These are phyloP conservation scores for Notiomystis cincta DNA, from an alignment of 2,113 vertebrate species.

Conservation along the genomic window DNA sequence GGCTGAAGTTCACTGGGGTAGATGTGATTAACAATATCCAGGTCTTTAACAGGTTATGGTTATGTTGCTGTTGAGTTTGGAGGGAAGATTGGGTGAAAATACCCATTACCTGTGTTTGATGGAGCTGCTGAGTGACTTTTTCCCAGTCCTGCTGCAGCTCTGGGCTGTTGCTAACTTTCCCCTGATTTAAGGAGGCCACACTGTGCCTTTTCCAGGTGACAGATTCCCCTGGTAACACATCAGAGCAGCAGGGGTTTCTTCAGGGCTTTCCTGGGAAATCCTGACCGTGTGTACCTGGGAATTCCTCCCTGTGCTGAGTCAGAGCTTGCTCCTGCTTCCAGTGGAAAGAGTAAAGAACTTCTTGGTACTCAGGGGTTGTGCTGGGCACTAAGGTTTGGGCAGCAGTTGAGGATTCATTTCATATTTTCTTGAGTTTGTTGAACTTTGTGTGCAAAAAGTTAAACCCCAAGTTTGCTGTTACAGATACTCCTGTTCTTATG, in stretches of 20 bases:
- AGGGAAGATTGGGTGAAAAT: background rate
- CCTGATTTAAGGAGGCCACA: background rate
- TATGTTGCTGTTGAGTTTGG: background rate
- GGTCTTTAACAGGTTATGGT: background rate
- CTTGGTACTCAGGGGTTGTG: background rate
- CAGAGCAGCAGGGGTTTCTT: background rate
- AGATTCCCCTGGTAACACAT: background rate
- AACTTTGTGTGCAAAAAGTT: background rate
- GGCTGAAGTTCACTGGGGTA: background rate
- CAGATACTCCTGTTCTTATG: background rate
- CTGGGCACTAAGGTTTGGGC: background rate
- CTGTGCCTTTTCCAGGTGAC: background rate
- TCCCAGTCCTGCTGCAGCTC: background rate
- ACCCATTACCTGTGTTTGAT: background rate
- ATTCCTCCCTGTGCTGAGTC: fast-evolving
- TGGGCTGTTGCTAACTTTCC: background rate
- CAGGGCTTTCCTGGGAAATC: background rate
- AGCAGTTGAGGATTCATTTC: background rate
- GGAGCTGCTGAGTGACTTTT: background rate
- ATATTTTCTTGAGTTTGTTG: background rate
- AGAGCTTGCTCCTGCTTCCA: background rate
- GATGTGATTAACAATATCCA: background rate
- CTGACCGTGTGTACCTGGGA: background rate
- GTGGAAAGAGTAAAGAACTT: background rate
- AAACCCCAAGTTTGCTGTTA: background rate